Percentiles rank a stretch among this genome's conserved stretches.
phyloP scores from a whole-genome alignment of 2,797 vertebrate genomes.

The Gallinago solitaria region DNA sequence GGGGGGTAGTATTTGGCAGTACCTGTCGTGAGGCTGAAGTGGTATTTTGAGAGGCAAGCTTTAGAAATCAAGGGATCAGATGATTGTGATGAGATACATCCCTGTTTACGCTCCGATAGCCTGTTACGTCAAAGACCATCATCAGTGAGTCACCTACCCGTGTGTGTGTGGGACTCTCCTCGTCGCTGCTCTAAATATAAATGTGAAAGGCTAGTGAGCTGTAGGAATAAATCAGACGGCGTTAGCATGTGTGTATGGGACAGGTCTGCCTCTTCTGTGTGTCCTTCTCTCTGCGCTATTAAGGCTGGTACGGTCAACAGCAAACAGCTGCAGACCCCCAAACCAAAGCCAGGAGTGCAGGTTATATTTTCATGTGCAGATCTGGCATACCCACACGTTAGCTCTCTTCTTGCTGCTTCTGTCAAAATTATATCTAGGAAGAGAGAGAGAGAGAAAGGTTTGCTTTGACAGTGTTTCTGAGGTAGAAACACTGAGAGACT shows the following conservation, averaged over 20 bases:
- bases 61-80: neutral
- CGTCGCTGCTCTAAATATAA: constrained; percentile 24
- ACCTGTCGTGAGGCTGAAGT: neutral
- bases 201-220: neutral
- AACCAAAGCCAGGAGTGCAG: neutral
- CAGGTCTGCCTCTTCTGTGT: neutral
- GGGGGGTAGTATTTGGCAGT: neutral
- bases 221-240: neutral
- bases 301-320: neutral
- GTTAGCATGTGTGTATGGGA: neutral
- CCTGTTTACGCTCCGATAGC: neutral
- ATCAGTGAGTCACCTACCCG: constrained; percentile 15
- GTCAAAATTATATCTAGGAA: neutral
- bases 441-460: neutral
- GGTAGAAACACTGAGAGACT: neutral
- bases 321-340: neutral
- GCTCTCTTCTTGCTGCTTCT: neutral
- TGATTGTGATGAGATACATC: neutral
- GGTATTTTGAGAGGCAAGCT: neutral
- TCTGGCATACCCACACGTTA: neutral
- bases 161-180: neutral
- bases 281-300: neutral
- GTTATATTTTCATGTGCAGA: neutral
- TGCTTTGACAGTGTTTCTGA: constrained; percentile 45
- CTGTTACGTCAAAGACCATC: neutral